Conservation (phyloP, 1,140 invertebrate genomes). For the Tetranychus urticae region DNA sequence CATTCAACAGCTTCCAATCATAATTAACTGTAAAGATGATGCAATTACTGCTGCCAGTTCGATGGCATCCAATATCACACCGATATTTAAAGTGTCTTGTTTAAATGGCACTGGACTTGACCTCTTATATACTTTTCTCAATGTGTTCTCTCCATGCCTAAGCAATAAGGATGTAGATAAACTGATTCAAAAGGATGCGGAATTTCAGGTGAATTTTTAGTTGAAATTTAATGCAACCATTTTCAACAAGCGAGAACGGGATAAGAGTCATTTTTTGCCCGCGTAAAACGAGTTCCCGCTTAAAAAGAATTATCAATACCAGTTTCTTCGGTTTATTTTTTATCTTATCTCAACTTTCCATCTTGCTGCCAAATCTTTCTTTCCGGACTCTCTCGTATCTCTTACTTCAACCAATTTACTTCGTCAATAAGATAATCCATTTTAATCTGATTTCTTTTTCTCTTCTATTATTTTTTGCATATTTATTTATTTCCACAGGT, state of each 20-base stretch:
- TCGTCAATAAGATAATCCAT: background rate
- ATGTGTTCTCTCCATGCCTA: conserved; percentile 40
- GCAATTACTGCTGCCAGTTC: conserved; percentile 38
- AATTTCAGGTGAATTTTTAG: conserved; percentile 21
- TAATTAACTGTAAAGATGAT: conserved; percentile 41
- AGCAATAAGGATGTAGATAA: conserved; percentile 41
- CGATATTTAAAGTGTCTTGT: conserved; percentile 83
- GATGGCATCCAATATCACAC: conserved; percentile 39
- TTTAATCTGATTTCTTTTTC: background rate
- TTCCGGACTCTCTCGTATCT: background rate
- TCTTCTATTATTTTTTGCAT: background rate
- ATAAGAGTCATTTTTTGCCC: too few species aligned
- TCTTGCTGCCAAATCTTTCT: background rate
- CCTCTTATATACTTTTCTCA: conserved; percentile 49
- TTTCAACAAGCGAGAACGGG: too few species aligned
- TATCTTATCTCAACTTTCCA: background rate
- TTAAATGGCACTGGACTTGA: conserved; percentile 65
- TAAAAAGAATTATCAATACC: too few species aligned
- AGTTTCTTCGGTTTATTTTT: too few species aligned
- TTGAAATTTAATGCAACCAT: too few species aligned
- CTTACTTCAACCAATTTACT: background rate
- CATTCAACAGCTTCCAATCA: conserved; percentile 24
- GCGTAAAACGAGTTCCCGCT: too few species aligned
- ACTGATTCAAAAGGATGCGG: conserved; percentile 30
- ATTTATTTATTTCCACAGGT: conserved; percentile 36